Evolutionary conservation across 2,797 vertebrate genomes (phyloP).

Genomic region (Cercopithecus neglectus): DNA sequence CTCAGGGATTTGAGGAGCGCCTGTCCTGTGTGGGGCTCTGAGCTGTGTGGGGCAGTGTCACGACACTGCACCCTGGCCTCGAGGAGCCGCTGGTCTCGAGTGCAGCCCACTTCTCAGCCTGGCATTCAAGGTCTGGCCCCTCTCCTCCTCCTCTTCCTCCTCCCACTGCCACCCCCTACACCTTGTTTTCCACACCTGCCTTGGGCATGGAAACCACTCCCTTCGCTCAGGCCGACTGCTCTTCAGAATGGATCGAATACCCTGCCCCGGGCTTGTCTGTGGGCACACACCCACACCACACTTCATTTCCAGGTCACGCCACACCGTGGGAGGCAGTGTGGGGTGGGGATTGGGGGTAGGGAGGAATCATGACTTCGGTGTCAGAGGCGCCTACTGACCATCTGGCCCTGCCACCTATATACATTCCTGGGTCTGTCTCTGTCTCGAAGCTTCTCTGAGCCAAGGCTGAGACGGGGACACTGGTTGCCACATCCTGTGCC

Average conservation of each 20-base stretch:
- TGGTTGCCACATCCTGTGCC: background rate
- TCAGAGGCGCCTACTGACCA: background rate
- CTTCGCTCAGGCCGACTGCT: background rate
- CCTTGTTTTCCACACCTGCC: background rate
- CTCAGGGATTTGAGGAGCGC: background rate
- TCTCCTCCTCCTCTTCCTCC: background rate
- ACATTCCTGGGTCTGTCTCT: background rate
- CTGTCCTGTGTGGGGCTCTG: background rate
- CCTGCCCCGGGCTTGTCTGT: background rate
- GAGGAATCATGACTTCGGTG: background rate
- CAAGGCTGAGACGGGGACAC: background rate
- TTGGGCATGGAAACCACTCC: background rate
- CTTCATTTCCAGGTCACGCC: background rate
- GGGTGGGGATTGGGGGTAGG: background rate
- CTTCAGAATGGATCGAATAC: background rate
- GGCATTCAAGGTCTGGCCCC: background rate
- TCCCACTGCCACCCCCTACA: no score
- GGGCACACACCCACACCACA: background rate
- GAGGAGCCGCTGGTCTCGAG: background rate
- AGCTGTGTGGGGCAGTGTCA: background rate
- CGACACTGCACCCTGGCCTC: rapidly evolving
- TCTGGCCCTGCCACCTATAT: background rate
- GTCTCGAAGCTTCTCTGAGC: background rate
- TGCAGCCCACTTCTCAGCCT: background rate
- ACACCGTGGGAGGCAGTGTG: background rate